phyloP scores from a whole-genome alignment of 2,797 vertebrate genomes.

The Coregonus sp. region DNA sequence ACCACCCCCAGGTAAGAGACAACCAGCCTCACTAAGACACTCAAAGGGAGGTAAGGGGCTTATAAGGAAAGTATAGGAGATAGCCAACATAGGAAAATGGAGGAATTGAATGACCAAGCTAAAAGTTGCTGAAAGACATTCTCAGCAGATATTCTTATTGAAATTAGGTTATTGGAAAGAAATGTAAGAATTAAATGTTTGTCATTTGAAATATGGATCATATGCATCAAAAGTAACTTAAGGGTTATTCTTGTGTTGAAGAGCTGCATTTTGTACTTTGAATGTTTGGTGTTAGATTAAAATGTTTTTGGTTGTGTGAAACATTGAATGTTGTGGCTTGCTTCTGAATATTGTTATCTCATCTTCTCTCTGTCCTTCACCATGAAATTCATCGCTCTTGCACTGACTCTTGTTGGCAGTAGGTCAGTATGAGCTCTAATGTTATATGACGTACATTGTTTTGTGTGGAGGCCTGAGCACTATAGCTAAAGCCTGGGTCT shows the following conservation, averaged over 20 bases:
- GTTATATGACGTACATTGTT: neutral
- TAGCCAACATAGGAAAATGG: neutral
- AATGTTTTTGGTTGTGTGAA: neutral
- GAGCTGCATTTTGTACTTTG: neutral
- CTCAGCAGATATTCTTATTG: neutral
- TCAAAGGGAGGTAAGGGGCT: neutral
- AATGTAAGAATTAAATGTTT: too few relatives aligned
- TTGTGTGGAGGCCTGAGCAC: neutral
- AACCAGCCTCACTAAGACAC: neutral
- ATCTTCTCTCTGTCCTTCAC: conserved; percentile 34
- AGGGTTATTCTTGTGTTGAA: neutral
- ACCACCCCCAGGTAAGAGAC: conserved; percentile 55
- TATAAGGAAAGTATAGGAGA: neutral
- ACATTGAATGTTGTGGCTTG: neutral
- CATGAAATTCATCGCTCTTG: conserved; percentile 77
- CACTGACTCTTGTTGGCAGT: conserved; percentile 77
- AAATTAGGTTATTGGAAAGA: too few relatives aligned
- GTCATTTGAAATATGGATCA: too few relatives aligned
- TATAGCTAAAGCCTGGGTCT: neutral
- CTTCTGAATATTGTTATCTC: neutral
- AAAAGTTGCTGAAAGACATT: neutral
- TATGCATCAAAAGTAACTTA: neutral
- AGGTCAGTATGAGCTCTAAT: conserved; percentile 65
- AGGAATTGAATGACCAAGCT: neutral
- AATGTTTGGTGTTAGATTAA: neutral